These are phyloP conservation scores for Aplodontia rufa DNA, from an alignment of 2,113 vertebrate species.

Conservation along the genomic window DNA sequence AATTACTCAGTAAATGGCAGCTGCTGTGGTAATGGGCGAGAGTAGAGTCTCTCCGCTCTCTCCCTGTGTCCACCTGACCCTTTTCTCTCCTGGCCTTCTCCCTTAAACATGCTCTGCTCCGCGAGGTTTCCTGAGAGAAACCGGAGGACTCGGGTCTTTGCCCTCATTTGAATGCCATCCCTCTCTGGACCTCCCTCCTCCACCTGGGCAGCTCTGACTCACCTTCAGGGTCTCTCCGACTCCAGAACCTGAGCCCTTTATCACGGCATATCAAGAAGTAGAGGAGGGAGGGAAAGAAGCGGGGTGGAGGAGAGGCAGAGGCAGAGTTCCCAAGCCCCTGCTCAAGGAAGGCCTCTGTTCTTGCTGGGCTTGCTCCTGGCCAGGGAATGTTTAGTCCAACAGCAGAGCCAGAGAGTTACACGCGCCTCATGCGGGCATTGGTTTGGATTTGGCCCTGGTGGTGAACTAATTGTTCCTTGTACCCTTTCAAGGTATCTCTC, in stretches of 20 bases:
- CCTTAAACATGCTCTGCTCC: background rate
- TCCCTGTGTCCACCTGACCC: background rate
- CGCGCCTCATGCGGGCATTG: background rate
- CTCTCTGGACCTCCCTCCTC: background rate
- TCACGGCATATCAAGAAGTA: background rate
- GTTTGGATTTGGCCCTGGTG: background rate
- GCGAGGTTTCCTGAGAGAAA: background rate
- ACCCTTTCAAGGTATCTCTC: slow-evolving; percentile 88
- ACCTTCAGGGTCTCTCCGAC: background rate
- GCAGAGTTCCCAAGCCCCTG: background rate
- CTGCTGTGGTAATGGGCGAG: background rate
- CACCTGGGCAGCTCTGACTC: background rate
- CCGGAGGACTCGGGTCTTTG: background rate
- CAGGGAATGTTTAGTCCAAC: background rate
- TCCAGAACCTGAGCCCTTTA: background rate
- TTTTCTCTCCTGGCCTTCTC: background rate
- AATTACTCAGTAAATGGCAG: background rate
- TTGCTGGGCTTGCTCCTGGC: background rate
- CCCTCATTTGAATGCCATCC: background rate
- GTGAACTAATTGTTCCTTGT: background rate
- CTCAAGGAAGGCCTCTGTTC: background rate
- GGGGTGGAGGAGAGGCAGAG: background rate
- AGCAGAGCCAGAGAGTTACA: background rate
- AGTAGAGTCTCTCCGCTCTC: background rate
- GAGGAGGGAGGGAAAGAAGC: background rate